A percentile compares a stretch with the other conserved stretches of the same genome.
Conservation (phyloP, 2,113 vertebrate species). For the Stigmatopora nigra region DNA sequence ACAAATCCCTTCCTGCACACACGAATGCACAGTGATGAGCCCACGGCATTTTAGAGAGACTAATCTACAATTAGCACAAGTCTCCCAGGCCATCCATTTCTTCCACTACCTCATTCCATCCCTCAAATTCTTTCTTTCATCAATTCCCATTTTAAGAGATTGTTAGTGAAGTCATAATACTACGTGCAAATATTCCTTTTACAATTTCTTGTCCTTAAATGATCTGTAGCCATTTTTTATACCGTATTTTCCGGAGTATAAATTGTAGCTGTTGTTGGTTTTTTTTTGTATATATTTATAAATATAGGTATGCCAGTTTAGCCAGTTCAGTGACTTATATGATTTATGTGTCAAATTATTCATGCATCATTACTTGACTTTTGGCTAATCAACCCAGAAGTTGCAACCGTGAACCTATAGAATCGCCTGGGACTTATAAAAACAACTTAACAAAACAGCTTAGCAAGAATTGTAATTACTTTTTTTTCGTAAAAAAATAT, state of each 20-base stretch:
- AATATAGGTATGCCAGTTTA: not conserved
- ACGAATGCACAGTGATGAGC: conserved; percentile 9
- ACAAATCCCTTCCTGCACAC: not conserved
- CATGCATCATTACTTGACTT: no score
- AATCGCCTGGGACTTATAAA: no score
- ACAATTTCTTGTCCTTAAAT: not conserved
- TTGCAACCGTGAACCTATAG: no score
- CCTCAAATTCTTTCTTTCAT: conserved; percentile 13
- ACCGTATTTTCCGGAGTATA: no score
- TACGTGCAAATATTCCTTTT: not conserved
- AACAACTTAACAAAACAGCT: no score
- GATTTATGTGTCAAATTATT: no score
- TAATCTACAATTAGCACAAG: conserved; percentile 50
- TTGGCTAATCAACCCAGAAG: no score
- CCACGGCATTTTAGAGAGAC: conserved; percentile 45
- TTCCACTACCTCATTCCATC: conserved; percentile 1
- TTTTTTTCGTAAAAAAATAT: no score
- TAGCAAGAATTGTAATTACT: no score
- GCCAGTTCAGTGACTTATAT: no score
- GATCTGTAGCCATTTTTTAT: not conserved
- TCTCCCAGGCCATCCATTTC: conserved; percentile 22
- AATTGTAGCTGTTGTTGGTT: no score
- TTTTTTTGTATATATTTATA: not conserved
- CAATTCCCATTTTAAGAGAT: conserved; percentile 6
- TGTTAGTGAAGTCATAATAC: not conserved